Base-by-base conservation (phyloP, 2,888 invertebrate species). In the Cantharis nigra region DNA sequence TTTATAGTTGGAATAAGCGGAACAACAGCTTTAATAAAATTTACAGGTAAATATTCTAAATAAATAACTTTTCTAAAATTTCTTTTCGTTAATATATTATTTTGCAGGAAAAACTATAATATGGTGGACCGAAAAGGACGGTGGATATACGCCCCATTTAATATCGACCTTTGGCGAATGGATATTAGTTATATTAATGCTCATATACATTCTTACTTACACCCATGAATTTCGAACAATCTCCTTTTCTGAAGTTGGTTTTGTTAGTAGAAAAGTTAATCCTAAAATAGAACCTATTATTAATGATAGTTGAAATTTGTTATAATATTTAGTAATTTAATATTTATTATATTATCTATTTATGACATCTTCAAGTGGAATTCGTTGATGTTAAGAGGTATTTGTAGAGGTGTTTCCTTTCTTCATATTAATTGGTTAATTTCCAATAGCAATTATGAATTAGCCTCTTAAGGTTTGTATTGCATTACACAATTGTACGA, bases 81-180 rank as follows among this genome's bases (percentile, higher is more conserved):
- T 20, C 20, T 3, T 20, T 20, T 20, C 3, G 1, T 20, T 30
- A 30, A 30, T 16, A 23, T 23, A 23, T 5, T 63, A 10, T 13
- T 62, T 30, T 69, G 3, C 16, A 76, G 76, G 76, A 20, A 23
- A 69, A n/a, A 64, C n/a, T 16, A 70, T 76, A 7, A n/a, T 9
- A 2, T 49, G 49, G 49, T 49, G 49, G 49, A 49, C 49, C 9
- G 49, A 49, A 49, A 49, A 49, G 7, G 49, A 49, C 1, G 49
- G 49, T n/a, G 49, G 49, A 7, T 49, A 49, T 49, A 49, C 49
- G n/a, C 2, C 49, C 7, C 49, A 49, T 49, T 49, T 49, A n/a
- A 2, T 49, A n/a, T 49, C 49, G 5, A 49, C 49, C 7, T 49
- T 49, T n/a, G 2, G 13, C n/a, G 49, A 49, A 49, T 49, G 49